Base-by-base conservation (phyloP, 2,113 vertebrate species). In the Lasiurus borealis region DNA sequence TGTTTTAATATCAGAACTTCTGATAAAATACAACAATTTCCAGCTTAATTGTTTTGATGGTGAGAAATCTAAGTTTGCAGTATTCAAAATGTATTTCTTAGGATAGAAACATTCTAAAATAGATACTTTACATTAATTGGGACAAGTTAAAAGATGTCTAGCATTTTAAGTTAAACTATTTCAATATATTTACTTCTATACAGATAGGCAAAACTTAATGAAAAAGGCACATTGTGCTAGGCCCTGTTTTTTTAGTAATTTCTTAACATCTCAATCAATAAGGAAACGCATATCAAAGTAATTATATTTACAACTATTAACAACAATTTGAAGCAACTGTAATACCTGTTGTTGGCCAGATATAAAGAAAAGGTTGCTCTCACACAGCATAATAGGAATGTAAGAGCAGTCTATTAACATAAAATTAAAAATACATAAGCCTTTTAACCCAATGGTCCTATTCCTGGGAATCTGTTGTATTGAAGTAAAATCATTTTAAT, bases 1-100 rank as follows among this genome's bases (percentile, higher is more conserved):
- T 97, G 68, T 96, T 94, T 91, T 97, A 97, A 98, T 98, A 96
- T 91, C 34, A 81, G 96, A 97, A 85, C 96, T 97, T 95, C 96
- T 98, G 95, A 97, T 97, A 96, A 98, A 98, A 98, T 98, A 76
- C 97, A 97, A 97, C 86, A 98, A 95, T 94, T 98, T 98, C 98
- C 98, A 97, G 97, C 98, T 98, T 98, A 96, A 95, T 98, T 98
- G 96, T 98, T 99, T 99, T 98, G 98, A 97, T 98, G 90, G 76
- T 98, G 96, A 96, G 96, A 98, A 98, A 97, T 97, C 90, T 98
- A 92, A 95, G 96, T 98, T 98, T 98, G 97, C 97, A 96, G 98
- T 99, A 98, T 98, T 98, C 90, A 98, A 97, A 98, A 94, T 95
- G 85, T 98, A 98, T 98, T 98, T 98, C 97, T 98, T 98, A 96